A percentile compares a stretch with the other conserved stretches of the same genome.
These are phyloP conservation scores for Apoderus coryli DNA, from an alignment of 2,888 invertebrate species.

Conservation along the genomic window DNA sequence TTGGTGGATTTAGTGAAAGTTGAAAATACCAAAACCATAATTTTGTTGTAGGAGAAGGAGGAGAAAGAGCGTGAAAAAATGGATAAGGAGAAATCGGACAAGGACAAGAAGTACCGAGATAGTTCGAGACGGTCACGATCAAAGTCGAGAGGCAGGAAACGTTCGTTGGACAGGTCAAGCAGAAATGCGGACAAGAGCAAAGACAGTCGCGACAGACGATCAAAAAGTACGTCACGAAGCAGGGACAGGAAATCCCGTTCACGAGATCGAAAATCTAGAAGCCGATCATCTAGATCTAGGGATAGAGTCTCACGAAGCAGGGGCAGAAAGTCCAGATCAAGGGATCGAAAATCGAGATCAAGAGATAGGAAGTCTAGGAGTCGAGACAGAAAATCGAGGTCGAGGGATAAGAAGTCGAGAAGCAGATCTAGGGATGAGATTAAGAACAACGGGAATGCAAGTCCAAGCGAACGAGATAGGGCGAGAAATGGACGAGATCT, in stretches of 20 bases:
- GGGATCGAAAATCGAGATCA: slow-evolving; percentile 17
- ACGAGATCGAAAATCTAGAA: slow-evolving; percentile 20
- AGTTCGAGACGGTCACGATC: slow-evolving; percentile 27
- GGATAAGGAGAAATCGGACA: slow-evolving; percentile 29
- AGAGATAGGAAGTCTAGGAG: slow-evolving; percentile 19
- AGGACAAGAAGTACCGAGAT: slow-evolving; percentile 36
- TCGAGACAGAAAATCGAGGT: slow-evolving; percentile 14
- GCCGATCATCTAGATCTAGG: slow-evolving; percentile 17
- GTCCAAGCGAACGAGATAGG: slow-evolving; percentile 22
- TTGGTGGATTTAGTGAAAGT: no score
- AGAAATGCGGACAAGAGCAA: slow-evolving; percentile 12
- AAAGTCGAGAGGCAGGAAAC: slow-evolving; percentile 20
- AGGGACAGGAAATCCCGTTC: slow-evolving; percentile 21
- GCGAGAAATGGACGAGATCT: slow-evolving; percentile 4
- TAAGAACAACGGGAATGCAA: slow-evolving; percentile 31
- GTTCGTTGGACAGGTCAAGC: slow-evolving; percentile 17
- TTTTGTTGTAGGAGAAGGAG: slow-evolving; percentile 52
- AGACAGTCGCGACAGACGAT: slow-evolving; percentile 19
- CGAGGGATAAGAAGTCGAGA: slow-evolving; percentile 13
- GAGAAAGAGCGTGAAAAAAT: slow-evolving; percentile 43
- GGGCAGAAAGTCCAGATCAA: slow-evolving; percentile 20
- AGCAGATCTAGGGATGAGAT: slow-evolving; percentile 25
- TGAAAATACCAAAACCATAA: no score
- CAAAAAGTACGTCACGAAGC: slow-evolving; percentile 14
- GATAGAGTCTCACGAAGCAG: slow-evolving; percentile 13